Conservation (phyloP, 2,113 vertebrate genomes). For the Lepisosteus oculatus region DNA sequence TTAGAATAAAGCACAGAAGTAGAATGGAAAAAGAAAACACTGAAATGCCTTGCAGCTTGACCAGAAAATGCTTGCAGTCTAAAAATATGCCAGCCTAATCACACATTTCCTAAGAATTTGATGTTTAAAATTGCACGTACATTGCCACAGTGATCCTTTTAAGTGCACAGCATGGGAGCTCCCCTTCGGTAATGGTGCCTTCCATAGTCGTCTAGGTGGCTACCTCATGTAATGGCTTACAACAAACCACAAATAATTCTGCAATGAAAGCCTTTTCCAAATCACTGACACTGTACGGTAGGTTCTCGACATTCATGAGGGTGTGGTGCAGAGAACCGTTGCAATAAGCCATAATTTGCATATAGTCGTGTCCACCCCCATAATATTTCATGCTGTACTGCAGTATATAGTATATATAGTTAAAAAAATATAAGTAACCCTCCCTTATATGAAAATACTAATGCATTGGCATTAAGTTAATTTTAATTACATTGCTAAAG, state of each 20-base stretch:
- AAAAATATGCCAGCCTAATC: slow-evolving; percentile 47
- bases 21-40: slow-evolving; percentile 7
- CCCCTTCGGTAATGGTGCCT: slow-evolving; percentile 25
- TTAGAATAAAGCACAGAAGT: background rate
- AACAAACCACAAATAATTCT: slow-evolving; percentile 16
- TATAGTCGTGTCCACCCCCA: no score
- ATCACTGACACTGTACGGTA: no score
- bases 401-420: no score
- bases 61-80: slow-evolving; percentile 37
- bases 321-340: no score
- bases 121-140: slow-evolving; percentile 41
- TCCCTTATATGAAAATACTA: no score
- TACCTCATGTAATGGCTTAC: background rate
- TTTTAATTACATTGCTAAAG: no score
- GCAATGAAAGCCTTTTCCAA: slow-evolving; percentile 21
- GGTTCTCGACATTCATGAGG: no score
- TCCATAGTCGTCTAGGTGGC: background rate
- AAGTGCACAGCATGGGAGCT: slow-evolving; percentile 16
- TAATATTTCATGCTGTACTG: no score
- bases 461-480: no score
- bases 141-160: slow-evolving; percentile 17
- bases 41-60: slow-evolving; percentile 18
- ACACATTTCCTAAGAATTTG: slow-evolving; percentile 35
- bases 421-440: no score
- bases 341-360: no score